Base-by-base conservation (phyloP, 2,888 invertebrate genomes). In the Camptogramma bilineatum region DNA sequence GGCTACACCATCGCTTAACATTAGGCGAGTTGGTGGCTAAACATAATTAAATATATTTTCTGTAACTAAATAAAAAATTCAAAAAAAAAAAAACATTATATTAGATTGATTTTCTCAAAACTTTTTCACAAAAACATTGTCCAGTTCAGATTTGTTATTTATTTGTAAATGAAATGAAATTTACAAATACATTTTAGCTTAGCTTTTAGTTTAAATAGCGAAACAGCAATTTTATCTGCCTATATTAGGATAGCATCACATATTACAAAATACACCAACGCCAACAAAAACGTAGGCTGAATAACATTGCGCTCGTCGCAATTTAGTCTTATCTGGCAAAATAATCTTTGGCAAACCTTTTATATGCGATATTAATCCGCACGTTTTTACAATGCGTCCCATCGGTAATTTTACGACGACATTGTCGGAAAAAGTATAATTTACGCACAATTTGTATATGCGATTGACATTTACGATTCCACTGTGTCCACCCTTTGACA, bases 321-420 rank as follows among this genome's bases (percentile, higher is more conserved):
- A 47, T 55, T 39, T 24, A 16, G 58, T 0, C 58, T 13, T 58
- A 66, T 66, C 62, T 66, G 44, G 4, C 21, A 39, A 42, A 51
- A 39, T 39, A 19, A 59, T 83, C 85, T 81, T 68, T 85, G 83
- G 4, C 71, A 68, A 69, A 76, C 75, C 80, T 80, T 82, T 82
- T 77, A 83, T 82, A 83, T 64, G 66, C 68, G 69, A 78, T 78
- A 82, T 84, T 84, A 85, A 85, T 84, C 78, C 80, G 72, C 70
- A 76, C 75, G 70, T 78, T 76, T 76, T 76, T 76, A 83, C 82
- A 83, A 74, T 80, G 78, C 79, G 61, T 61, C 66, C 69, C 67
- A 69, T 71, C 66, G 70, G 65, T 74, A 77, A 77, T 64, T 84
- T 84, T 81, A 85, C 73, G 84, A 83, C 60, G 65, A 69, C 70